These are phyloP conservation scores for Zoanthus solanderi DNA, from an alignment of 92 coral and sea anemone genomes.

Conservation along the genomic window DNA sequence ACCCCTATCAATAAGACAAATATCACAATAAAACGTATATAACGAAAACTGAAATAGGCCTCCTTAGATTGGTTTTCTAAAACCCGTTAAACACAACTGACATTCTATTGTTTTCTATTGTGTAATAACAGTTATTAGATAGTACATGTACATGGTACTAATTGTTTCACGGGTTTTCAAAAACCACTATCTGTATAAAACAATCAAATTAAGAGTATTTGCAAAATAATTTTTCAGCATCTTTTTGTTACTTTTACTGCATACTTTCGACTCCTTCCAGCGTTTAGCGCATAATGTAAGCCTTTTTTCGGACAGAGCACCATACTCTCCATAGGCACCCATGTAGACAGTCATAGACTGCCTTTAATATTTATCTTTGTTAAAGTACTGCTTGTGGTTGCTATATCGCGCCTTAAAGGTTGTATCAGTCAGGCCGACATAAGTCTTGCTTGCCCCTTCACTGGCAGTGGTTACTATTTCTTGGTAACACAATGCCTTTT, in stretches of 20 bases:
- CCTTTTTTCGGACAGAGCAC: conserved; percentile 23
- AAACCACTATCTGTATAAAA: conserved; percentile 23
- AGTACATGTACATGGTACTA: conserved; percentile 24
- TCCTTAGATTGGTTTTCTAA: conserved; percentile 24
- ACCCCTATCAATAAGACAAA: conserved; percentile 24
- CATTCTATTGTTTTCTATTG: conserved; percentile 23
- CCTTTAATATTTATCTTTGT: neutral
- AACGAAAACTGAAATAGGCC: conserved; percentile 25
- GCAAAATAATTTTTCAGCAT: conserved; percentile 23
- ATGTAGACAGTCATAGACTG: conserved; percentile 12
- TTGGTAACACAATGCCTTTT: too few species aligned
- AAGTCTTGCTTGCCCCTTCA: too few species aligned
- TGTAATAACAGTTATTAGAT: conserved; percentile 22
- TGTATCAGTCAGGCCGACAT: too few species aligned
- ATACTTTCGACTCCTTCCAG: conserved; percentile 26
- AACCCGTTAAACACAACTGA: conserved; percentile 22
- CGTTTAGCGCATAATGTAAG: conserved; percentile 25
- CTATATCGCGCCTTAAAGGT: too few species aligned
- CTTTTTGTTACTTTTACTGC: conserved; percentile 24
- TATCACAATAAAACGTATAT: conserved; percentile 22
- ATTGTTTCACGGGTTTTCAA: conserved; percentile 24
- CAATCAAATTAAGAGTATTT: conserved; percentile 22
- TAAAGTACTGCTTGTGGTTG: too few species aligned
- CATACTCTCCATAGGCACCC: conserved; percentile 19
- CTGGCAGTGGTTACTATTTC: too few species aligned